Conservation (phyloP, 2,888 invertebrate genomes). For the Drosophila algonquin region DNA sequence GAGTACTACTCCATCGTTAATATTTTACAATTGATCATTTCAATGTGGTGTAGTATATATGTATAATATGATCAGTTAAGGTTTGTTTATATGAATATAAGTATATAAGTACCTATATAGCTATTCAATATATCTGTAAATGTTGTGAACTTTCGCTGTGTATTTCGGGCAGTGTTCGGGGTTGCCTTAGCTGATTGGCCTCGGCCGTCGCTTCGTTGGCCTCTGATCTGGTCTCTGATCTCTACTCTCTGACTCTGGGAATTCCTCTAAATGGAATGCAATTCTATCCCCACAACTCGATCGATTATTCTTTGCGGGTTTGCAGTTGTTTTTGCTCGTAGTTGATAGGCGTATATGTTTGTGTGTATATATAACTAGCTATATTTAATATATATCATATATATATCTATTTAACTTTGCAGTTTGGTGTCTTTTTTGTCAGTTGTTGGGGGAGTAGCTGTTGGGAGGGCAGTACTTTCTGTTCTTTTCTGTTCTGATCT, state of each 20-base stretch:
- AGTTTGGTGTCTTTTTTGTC: slow-evolving; percentile 17
- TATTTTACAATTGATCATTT: slow-evolving; percentile 65
- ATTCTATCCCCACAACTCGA: slow-evolving; percentile 25
- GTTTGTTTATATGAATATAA: slow-evolving; percentile 20
- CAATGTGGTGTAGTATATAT: slow-evolving; percentile 50
- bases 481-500: slow-evolving; percentile 23
- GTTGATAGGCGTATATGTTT: slow-evolving; percentile 27
- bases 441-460: slow-evolving; percentile 46
- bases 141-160: slow-evolving; percentile 58
- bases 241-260: slow-evolving; percentile 18
- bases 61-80: slow-evolving; percentile 22
- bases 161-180: slow-evolving; percentile 61
- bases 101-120: slow-evolving; percentile 24
- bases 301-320: slow-evolving; percentile 10
- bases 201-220: slow-evolving; percentile 20
- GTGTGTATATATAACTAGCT: slow-evolving; percentile 25
- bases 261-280: slow-evolving; percentile 50
- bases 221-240: slow-evolving; percentile 26
- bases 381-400: slow-evolving; percentile 5
- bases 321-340: slow-evolving; percentile 7
- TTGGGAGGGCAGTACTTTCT: slow-evolving; percentile 33
- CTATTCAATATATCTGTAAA: slow-evolving; percentile 35
- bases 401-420: slow-evolving; percentile 25
- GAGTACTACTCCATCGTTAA: slow-evolving; percentile 33
- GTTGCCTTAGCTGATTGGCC: slow-evolving; percentile 51